Evolutionary conservation across 2,888 invertebrate genomes (phyloP), one percentile per base, ranked within the genome.

Genomic region (Tupiocoris notatus): DNA sequence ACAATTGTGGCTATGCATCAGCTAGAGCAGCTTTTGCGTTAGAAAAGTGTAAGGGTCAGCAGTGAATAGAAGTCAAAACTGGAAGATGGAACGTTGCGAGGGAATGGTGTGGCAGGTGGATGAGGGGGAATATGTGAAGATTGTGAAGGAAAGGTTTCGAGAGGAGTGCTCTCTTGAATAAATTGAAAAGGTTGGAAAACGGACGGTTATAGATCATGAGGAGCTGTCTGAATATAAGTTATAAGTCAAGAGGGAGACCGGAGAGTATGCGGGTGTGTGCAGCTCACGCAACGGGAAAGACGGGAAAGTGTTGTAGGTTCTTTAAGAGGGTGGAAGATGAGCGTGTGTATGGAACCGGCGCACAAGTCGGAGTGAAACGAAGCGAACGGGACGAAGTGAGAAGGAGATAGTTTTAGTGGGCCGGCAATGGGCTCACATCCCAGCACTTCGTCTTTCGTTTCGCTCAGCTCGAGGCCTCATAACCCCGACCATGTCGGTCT

Each of bases 111-210:
- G 39, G 39, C 39, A 39, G 3, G 39, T 39, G 39, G 39, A 12
- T 39, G 39, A 3, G 3, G 39, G 12, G 39, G 39, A 12, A 39
- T 39, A 39, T 12, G 39, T 7, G 39, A 39, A 39, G 39, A 39
- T 39, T 39, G 39, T 39, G 39, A 39, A 39, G 39, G 39, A 39
- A n/a, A 39, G 39, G 39, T 39, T 39, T 39, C 39, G 39, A 39
- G 39, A 39, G 39, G 57, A 3, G 67, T n/a, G 57, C 7, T 16
- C 21, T 67, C 56, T 57, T 67, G 67, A 67, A 67, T 67, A 67
- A 67, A 67, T 67, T 67, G 67, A 67, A 67, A 67, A 67, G 67
- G 67, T 67, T 67, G 57, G 39, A 67, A 67, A 57, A 67, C 67
- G 67, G 67, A 67, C 67, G 17, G 67, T 67, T 67, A 67, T 67